Evolutionary conservation across 2,888 invertebrate genomes (phyloP), one percentile per base, ranked within the genome.

Genomic region (Ophion slaviceki): DNA sequence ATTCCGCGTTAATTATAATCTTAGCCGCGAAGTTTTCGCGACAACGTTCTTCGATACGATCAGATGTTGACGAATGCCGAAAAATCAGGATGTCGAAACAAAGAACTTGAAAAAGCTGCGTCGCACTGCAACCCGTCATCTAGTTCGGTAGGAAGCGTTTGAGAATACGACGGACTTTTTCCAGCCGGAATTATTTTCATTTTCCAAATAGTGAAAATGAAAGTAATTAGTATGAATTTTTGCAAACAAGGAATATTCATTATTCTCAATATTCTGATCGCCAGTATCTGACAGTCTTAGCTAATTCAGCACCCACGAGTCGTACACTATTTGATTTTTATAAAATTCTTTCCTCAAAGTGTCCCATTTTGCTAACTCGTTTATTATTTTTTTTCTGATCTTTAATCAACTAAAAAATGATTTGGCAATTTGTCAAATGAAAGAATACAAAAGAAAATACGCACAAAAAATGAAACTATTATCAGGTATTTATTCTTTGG

Each of bases 1-100:
- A 70, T 62, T 64, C 28, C 24, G 45, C 70, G 68, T 53, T 81
- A 81, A 81, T 81, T 81, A 76, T 68, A 70, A 81, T 81, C 62
- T 64, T 70, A 36, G 81, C 36, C 61, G 47, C 75, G 53, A 75
- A n/a, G 45, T 61, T 68, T 68, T 45, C 67, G 47, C 17, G 32
- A 53, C 47, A 66, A 66, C 66, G 32, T 76, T 66, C 66, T 66
- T 76, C 28, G 47, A 53, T 32, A 53, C 32, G n/a, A 45, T 64
- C 64, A 47, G 47, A 40, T 62, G 62, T 75, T 75, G 47, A 47
- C 75, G 32, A 64, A 64, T 4, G 53, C 47, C 64, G 62, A 64
- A 76, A 66, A 66, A 76, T 66, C 64, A 32, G 53, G 11, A 47
- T 47, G 14, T 11, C 47, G 11, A 10, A 40, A 24, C 47, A 32